These are phyloP conservation scores for Plagodis pulveraria DNA, from an alignment of 2,888 invertebrate genomes.

Conservation along the genomic window DNA sequence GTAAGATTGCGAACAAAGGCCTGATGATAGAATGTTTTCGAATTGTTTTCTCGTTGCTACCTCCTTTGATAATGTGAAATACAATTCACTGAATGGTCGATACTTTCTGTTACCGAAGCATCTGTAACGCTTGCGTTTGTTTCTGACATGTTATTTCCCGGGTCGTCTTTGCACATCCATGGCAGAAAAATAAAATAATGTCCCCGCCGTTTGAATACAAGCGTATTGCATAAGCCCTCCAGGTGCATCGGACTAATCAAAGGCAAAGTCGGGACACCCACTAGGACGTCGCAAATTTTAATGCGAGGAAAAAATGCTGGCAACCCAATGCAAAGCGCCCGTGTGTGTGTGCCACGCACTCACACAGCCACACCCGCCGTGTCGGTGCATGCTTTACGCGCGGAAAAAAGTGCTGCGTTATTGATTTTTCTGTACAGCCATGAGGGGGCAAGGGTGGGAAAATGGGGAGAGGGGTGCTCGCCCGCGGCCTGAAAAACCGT, in stretches of 20 bases:
- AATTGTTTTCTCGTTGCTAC: conserved; percentile 55
- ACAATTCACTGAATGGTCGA: conserved; percentile 25
- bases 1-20: conserved; percentile 62
- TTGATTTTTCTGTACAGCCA: conserved; percentile 84
- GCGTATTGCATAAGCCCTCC: conserved; percentile 58
- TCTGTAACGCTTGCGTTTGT: conserved; percentile 30
- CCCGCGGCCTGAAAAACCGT: conserved; percentile 84
- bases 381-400: conserved; percentile 85
- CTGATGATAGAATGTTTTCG: conserved; percentile 62
- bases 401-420: conserved; percentile 86
- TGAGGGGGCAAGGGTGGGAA: conserved; percentile 56
- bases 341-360: conserved; percentile 62
- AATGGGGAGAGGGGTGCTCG: conserved; percentile 56
- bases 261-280: conserved; percentile 50
- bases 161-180: conserved; percentile 26
- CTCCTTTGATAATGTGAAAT: conserved; percentile 27
- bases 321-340: conserved; percentile 62
- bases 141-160: conserved; percentile 31
- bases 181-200: conserved; percentile 28
- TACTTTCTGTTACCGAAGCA: conserved; percentile 15
- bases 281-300: conserved; percentile 67
- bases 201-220: conserved; percentile 12
- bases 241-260: conserved; percentile 71
- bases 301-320: conserved; percentile 72
- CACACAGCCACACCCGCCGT: conserved; percentile 58